Conservation (phyloP, 2,797 vertebrate genomes). For the Peromyscus melanophrys region DNA sequence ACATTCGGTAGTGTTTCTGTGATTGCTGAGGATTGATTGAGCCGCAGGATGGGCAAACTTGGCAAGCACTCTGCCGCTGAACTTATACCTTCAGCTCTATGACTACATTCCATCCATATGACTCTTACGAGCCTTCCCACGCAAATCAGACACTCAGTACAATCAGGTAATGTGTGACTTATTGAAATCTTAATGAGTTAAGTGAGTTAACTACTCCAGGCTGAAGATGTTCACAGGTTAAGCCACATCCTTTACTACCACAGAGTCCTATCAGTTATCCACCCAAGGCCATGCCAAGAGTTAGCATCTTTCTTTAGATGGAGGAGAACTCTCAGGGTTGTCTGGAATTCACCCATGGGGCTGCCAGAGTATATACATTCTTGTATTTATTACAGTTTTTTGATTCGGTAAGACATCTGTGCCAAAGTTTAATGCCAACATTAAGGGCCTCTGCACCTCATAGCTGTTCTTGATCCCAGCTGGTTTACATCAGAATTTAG, state of each 20-base stretch:
- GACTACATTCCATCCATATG: background rate
- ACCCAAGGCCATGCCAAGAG: background rate
- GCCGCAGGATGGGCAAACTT: background rate
- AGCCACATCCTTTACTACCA: background rate
- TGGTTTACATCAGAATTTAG: background rate
- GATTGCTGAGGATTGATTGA: background rate
- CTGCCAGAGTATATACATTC: background rate
- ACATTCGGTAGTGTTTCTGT: background rate
- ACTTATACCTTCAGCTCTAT: background rate
- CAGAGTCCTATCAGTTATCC: background rate
- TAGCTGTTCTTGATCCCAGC: background rate
- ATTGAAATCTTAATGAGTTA: background rate
- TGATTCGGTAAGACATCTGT: background rate
- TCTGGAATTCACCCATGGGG: background rate
- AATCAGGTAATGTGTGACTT: background rate
- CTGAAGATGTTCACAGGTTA: background rate
- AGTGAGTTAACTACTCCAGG: background rate
- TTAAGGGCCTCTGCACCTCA: background rate
- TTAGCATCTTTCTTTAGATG: background rate
- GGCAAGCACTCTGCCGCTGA: background rate
- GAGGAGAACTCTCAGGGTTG: background rate
- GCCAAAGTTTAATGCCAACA: background rate
- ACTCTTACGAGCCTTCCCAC: background rate
- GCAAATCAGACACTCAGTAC: background rate
- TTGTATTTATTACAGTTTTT: background rate